Conservation (phyloP, 2,888 invertebrate species). For the Elmis aenea region DNA sequence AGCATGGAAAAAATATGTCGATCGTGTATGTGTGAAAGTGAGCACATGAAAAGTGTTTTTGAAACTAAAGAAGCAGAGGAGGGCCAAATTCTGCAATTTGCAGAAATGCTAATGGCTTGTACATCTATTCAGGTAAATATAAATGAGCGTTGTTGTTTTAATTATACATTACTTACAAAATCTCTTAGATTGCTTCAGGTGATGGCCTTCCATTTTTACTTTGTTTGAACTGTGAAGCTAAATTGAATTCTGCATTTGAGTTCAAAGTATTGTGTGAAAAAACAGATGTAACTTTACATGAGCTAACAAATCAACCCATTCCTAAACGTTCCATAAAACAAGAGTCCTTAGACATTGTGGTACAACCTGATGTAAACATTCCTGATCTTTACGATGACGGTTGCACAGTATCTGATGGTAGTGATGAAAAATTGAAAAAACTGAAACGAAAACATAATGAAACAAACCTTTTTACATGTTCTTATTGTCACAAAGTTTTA, state of each 20-base stretch:
- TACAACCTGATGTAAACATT: slow-evolving; percentile 28
- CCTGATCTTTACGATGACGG: slow-evolving; percentile 25
- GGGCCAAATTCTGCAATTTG: slow-evolving; percentile 36
- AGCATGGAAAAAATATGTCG: slow-evolving; percentile 45
- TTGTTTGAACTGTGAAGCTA: slow-evolving; percentile 40
- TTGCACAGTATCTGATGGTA: slow-evolving; percentile 23
- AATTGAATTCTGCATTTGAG: slow-evolving; percentile 40
- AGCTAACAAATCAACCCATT: slow-evolving; percentile 20
- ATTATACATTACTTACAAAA: background rate
- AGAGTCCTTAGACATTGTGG: slow-evolving; percentile 28
- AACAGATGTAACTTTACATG: slow-evolving; percentile 39
- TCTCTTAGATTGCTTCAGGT: slow-evolving; percentile 34
- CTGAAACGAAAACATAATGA: slow-evolving; percentile 28
- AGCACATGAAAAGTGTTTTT: slow-evolving; percentile 43
- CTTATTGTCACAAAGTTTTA: slow-evolving; percentile 38
- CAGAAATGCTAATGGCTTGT: slow-evolving; percentile 46
- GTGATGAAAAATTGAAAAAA: slow-evolving; percentile 13
- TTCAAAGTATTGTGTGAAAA: slow-evolving; percentile 45
- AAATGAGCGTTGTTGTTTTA: slow-evolving; percentile 2
- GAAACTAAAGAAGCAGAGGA: slow-evolving; percentile 34
- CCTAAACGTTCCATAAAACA: slow-evolving; percentile 14
- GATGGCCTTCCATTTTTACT: slow-evolving; percentile 43
- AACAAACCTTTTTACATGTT: slow-evolving; percentile 30
- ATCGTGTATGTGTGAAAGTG: slow-evolving; percentile 42
- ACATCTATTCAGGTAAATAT: slow-evolving; percentile 41